Conservation (phyloP, 2,888 invertebrate genomes). For the Tiphia femorata region DNA sequence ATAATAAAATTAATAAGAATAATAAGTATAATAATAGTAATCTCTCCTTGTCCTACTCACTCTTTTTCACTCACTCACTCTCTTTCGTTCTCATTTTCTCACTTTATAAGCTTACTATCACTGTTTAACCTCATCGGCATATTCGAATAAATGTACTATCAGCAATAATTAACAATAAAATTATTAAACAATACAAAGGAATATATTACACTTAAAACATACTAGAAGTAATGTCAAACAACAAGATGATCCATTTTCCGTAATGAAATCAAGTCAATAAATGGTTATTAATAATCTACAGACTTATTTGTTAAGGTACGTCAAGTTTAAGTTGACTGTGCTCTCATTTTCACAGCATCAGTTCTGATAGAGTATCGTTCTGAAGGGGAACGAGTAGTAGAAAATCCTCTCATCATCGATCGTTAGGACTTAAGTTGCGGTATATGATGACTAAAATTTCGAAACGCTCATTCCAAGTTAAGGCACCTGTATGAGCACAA, state of each 20-base stretch:
- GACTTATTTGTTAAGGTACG: slow-evolving; percentile 46
- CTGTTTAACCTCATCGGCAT: slow-evolving; percentile 56
- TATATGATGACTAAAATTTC: slow-evolving; percentile 19
- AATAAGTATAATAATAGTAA: too few species aligned
- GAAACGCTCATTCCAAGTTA: too few species aligned
- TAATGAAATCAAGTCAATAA: slow-evolving; percentile 65
- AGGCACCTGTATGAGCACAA: too few species aligned
- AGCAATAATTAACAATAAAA: slow-evolving; percentile 59
- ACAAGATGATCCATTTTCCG: slow-evolving; percentile 61
- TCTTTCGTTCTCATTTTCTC: slow-evolving; percentile 49
- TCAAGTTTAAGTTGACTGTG: slow-evolving; percentile 45
- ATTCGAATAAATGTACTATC: slow-evolving; percentile 54
- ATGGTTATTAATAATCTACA: slow-evolving; percentile 27
- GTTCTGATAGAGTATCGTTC: slow-evolving; percentile 30
- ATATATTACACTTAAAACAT: slow-evolving; percentile 49
- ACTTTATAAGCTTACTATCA: slow-evolving; percentile 61
- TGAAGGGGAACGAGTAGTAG: slow-evolving; percentile 45
- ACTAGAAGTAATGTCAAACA: slow-evolving; percentile 57
- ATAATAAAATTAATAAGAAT: too few species aligned
- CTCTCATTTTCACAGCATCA: slow-evolving; percentile 49
- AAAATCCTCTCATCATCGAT: slow-evolving; percentile 30
- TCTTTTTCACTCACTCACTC: too few species aligned
- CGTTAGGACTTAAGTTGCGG: slow-evolving; percentile 13
- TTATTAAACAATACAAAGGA: slow-evolving; percentile 56
- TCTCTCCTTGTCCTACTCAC: too few species aligned